Evolutionary conservation across 2,113 vertebrate genomes (phyloP).

Genomic region (Hypocryptadius cinnamomeus): DNA sequence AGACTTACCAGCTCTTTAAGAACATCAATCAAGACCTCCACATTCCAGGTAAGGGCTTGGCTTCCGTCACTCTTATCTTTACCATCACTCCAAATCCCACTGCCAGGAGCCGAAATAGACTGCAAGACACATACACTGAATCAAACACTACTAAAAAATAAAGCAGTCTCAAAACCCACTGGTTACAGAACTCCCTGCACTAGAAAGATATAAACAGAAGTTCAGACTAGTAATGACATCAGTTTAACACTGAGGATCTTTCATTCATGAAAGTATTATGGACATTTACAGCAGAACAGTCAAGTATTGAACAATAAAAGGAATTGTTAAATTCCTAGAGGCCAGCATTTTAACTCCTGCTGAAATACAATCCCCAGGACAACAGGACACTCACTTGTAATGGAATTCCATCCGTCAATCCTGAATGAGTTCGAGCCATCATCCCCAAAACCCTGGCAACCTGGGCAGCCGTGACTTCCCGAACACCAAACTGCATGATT

Average conservation of each 20-base stretch:
- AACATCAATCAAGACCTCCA: slow-evolving; percentile 96
- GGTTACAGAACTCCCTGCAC: not conserved
- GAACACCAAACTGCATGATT: slow-evolving; percentile 93
- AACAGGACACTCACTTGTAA: slow-evolving; percentile 78
- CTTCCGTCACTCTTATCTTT: slow-evolving; percentile 95
- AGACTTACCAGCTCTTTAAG: slow-evolving; percentile 94
- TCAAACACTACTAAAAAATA: not conserved
- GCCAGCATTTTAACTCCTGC: not conserved
- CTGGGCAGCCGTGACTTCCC: slow-evolving; percentile 95
- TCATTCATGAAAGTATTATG: not conserved
- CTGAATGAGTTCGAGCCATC: slow-evolving; percentile 98
- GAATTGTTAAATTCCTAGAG: not conserved
- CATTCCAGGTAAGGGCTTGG: slow-evolving; percentile 96
- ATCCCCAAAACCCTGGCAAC: slow-evolving; percentile 97
- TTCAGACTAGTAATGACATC: not conserved
- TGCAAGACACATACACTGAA: slow-evolving; percentile 53
- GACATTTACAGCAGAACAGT: not conserved
- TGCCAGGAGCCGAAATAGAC: slow-evolving; percentile 94
- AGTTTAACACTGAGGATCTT: not conserved
- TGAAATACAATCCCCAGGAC: not conserved
- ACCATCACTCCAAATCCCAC: slow-evolving; percentile 98
- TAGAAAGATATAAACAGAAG: not conserved
- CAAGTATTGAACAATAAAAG: not conserved
- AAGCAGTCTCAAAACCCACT: not conserved
- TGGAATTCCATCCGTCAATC: slow-evolving; percentile 90